phyloP scores from a whole-genome alignment of 2,113 vertebrate genomes.

The Thalassarche chlororhynchos region DNA sequence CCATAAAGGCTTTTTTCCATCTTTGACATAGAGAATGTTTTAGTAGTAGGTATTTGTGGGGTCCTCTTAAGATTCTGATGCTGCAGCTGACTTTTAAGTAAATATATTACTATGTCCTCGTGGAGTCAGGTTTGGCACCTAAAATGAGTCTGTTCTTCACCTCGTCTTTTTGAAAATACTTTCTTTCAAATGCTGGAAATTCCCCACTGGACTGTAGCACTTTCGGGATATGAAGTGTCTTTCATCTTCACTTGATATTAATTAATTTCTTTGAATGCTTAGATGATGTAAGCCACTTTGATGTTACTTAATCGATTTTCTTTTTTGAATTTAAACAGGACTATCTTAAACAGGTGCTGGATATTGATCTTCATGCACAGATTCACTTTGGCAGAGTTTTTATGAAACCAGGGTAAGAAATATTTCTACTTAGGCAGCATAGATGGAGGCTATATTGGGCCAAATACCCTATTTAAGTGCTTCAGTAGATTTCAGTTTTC shows the following conservation, averaged over 20 bases:
- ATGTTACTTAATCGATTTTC: slow-evolving; percentile 10
- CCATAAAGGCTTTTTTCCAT: neutral
- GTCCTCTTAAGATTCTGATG: neutral
- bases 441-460: neutral
- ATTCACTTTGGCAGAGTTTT: slow-evolving; percentile 99
- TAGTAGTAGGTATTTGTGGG: neutral
- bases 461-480: neutral
- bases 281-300: slow-evolving; percentile 10
- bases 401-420: slow-evolving; percentile 98
- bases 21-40: neutral
- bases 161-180: neutral
- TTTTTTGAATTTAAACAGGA: slow-evolving; percentile 83
- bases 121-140: slow-evolving; percentile 24
- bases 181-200: slow-evolving; percentile 1
- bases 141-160: neutral
- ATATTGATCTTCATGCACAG: slow-evolving; percentile 98
- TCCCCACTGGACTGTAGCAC: neutral
- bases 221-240: neutral
- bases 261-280: slow-evolving; percentile 24
- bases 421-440: neutral
- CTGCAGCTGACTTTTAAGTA: neutral
- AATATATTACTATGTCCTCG: neutral
- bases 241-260: slow-evolving; percentile 14
- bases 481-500: neutral
- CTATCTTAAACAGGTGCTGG: slow-evolving; percentile 99